phyloP scores from a whole-genome alignment of 2,888 invertebrate genomes.

The Platycheirus albimanus region DNA sequence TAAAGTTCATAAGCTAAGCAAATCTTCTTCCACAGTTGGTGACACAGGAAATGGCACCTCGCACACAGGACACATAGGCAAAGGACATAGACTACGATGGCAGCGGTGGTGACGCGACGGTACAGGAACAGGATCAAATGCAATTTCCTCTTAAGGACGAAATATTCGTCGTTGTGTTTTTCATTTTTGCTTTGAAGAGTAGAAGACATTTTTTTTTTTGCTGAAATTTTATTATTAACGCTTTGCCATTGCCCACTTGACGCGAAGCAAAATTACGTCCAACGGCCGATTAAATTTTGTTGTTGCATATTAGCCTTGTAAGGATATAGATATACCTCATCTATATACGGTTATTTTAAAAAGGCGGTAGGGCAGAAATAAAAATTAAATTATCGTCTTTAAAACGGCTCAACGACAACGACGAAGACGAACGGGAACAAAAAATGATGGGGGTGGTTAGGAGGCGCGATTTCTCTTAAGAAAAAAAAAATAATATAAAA shows the following conservation, averaged over 20 bases:
- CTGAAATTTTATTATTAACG: conserved; percentile 9
- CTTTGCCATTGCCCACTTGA: conserved; percentile 53
- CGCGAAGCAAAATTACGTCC: conserved; percentile 57
- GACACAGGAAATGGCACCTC: conserved; percentile 60
- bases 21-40: conserved; percentile 57
- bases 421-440: too few species aligned
- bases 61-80: not conserved
- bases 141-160: conserved; percentile 62
- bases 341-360: conserved; percentile 4
- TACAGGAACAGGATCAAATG: conserved; percentile 61
- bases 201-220: conserved; percentile 16
- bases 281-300: conserved; percentile 63
- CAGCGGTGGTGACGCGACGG: too few species aligned
- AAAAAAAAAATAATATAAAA: not conserved
- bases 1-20: conserved; percentile 72
- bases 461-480: conserved; percentile 4
- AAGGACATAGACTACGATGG: not conserved
- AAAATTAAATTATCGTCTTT: conserved; percentile 64
- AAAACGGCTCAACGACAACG: conserved; percentile 14
- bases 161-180: conserved; percentile 31
- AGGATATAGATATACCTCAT: conserved; percentile 41
- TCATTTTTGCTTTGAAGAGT: conserved; percentile 5
- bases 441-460: too few species aligned
- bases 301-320: conserved; percentile 61
- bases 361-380: conserved; percentile 22